Evolutionary conservation across 2,888 invertebrate genomes (phyloP).

Genomic region (Trilocha varians): DNA sequence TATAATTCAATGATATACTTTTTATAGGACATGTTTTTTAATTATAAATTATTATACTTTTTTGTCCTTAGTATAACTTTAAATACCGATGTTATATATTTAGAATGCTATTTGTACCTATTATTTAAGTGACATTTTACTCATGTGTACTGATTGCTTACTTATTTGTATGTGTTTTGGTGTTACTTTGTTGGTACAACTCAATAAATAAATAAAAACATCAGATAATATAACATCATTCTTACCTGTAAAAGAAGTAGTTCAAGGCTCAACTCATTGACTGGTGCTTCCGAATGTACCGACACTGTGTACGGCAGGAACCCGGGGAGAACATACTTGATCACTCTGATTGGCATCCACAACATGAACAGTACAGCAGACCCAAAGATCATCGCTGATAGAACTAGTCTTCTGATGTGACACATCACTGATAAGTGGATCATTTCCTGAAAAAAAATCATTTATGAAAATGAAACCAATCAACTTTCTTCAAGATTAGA

Average conservation of each 20-base stretch:
- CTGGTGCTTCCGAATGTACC: slow-evolving; percentile 85
- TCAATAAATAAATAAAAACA: not conserved
- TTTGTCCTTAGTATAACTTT: too few relatives aligned
- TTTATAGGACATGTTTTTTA: too few relatives aligned
- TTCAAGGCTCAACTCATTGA: slow-evolving; percentile 95
- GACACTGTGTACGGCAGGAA: slow-evolving; percentile 96
- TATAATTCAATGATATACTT: too few relatives aligned
- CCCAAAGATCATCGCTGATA: slow-evolving; percentile 96
- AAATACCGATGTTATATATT: not conserved
- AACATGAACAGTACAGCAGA: slow-evolving; percentile 96
- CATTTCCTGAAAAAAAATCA: slow-evolving; percentile 82
- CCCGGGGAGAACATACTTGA: slow-evolving; percentile 85
- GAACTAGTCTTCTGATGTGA: slow-evolving; percentile 91
- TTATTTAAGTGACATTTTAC: too few relatives aligned
- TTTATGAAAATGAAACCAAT: too few relatives aligned
- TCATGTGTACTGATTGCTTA: not conserved
- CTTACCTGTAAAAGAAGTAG: slow-evolving; percentile 86
- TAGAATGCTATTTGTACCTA: too few relatives aligned
- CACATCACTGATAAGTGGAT: slow-evolving; percentile 95
- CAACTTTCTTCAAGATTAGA: too few relatives aligned
- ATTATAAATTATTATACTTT: too few relatives aligned
- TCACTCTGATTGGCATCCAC: slow-evolving; percentile 93
- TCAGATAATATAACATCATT: slow-evolving; percentile 1
- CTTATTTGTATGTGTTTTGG: too few relatives aligned
- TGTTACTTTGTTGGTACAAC: too few relatives aligned